Evolutionary conservation across 2,797 vertebrate genomes (phyloP).

Genomic region (Paramormyrops hopkinsi): DNA sequence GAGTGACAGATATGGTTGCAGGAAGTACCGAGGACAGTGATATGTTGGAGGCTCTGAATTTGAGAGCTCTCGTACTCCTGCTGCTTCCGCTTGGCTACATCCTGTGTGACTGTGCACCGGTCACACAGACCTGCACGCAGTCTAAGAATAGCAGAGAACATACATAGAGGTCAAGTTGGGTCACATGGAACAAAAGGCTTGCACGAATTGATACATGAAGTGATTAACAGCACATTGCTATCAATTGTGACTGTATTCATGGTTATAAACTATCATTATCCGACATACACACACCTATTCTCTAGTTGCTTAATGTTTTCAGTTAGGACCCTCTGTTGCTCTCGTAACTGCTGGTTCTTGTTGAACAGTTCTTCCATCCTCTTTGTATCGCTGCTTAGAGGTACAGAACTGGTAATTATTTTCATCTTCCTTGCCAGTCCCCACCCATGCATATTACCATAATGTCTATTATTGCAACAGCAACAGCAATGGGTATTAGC

Average conservation of each 20-base stretch:
- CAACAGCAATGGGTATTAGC: background rate
- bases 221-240: background rate
- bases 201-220: background rate
- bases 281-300: slow-evolving; percentile 71
- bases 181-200: slow-evolving; percentile 2
- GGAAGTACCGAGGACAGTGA: slow-evolving; percentile 74
- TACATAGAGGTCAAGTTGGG: slow-evolving; percentile 6
- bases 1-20: background rate
- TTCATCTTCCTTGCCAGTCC: background rate
- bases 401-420: background rate
- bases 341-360: slow-evolving; percentile 88
- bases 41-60: slow-evolving; percentile 81
- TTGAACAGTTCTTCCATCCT: slow-evolving; percentile 84
- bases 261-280: background rate
- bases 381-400: slow-evolving; percentile 71
- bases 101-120: slow-evolving; percentile 91
- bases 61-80: slow-evolving; percentile 78
- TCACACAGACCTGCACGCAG: slow-evolving; percentile 90
- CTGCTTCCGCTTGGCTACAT: slow-evolving; percentile 81
- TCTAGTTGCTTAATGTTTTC: slow-evolving; percentile 90
- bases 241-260: background rate
- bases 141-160: slow-evolving; percentile 49
- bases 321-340: slow-evolving; percentile 82
- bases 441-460: background rate
- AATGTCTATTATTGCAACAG: background rate